These are phyloP conservation scores for Margarornis squamiger DNA, from an alignment of 2,797 vertebrate species.

Conservation along the genomic window DNA sequence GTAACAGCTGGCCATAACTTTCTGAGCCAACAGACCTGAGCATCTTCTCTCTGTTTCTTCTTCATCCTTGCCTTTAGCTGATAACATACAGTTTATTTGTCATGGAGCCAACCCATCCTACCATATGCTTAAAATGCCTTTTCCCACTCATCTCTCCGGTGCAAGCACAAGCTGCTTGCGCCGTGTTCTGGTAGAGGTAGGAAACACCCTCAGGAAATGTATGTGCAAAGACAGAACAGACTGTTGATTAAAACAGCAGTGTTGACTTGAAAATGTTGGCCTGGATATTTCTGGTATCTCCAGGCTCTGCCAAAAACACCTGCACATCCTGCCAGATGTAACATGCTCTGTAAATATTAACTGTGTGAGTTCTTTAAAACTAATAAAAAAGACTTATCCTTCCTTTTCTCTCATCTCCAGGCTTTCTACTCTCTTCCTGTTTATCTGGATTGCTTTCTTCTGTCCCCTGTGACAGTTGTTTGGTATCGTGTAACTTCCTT, in stretches of 20 bases:
- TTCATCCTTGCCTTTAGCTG: background rate
- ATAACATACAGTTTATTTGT: background rate
- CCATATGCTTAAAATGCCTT: background rate
- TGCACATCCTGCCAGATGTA: background rate
- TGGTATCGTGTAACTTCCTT: background rate
- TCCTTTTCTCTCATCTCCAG: background rate
- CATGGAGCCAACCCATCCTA: background rate
- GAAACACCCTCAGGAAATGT: background rate
- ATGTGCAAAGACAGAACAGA: background rate
- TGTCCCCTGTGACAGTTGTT: background rate
- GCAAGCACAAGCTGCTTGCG: background rate
- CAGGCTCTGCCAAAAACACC: background rate
- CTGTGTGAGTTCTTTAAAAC: background rate
- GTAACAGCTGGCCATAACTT: background rate
- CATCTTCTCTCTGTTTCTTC: background rate
- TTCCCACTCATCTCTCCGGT: background rate
- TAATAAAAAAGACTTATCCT: background rate
- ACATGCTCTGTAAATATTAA: background rate
- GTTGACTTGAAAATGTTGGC: background rate
- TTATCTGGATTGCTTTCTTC: background rate
- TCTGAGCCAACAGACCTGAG: background rate
- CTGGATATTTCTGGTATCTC: background rate
- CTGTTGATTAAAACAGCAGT: background rate
- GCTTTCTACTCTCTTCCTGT: background rate
- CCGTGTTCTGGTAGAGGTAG: background rate